Percentiles rank a stretch among this genome's conserved stretches.
Conservation (phyloP, 1,140 invertebrate species). For the Macrocentrus cingulum region DNA sequence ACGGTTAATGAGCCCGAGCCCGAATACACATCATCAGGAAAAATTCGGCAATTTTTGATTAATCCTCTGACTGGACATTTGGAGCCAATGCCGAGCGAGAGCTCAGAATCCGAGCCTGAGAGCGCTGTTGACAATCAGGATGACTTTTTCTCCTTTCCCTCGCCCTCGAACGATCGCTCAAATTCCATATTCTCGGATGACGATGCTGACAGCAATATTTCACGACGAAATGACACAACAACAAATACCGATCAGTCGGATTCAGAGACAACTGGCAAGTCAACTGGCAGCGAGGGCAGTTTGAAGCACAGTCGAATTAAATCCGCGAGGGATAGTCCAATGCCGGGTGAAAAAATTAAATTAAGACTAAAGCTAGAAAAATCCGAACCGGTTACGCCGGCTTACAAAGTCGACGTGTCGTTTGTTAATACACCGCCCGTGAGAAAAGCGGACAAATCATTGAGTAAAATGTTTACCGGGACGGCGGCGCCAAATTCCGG, state of each 20-base stretch:
- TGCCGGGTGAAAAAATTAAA: slow-evolving; percentile 77
- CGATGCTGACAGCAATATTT: slow-evolving; percentile 60
- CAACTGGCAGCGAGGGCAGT: slow-evolving; percentile 60
- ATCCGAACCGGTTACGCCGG: slow-evolving; percentile 72
- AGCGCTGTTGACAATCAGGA: slow-evolving; percentile 60
- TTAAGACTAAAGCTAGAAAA: slow-evolving; percentile 81
- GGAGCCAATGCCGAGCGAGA: slow-evolving; percentile 76
- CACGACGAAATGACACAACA: slow-evolving; percentile 57
- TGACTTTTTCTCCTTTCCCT: slow-evolving; percentile 62
- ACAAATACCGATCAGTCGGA: slow-evolving; percentile 66
- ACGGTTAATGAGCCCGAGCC: slow-evolving; percentile 43
- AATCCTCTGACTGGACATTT: slow-evolving; percentile 85
- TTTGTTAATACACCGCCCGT: slow-evolving; percentile 64
- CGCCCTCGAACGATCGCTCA: slow-evolving; percentile 61
- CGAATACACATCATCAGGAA: slow-evolving; percentile 59
- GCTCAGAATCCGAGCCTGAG: slow-evolving; percentile 57
- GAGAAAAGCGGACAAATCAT: slow-evolving; percentile 58
- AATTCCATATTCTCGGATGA: slow-evolving; percentile 66
- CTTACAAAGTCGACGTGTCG: slow-evolving; percentile 80
- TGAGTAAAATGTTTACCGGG: slow-evolving; percentile 47
- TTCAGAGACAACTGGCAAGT: slow-evolving; percentile 64
- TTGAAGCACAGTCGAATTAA: slow-evolving; percentile 57
- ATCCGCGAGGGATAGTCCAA: slow-evolving; percentile 47
- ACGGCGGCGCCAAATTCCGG: slow-evolving; percentile 18
- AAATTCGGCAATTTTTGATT: slow-evolving; percentile 76